Evolutionary conservation across 2,113 vertebrate genomes (phyloP).

Genomic region (Clarias macrocephalus): DNA sequence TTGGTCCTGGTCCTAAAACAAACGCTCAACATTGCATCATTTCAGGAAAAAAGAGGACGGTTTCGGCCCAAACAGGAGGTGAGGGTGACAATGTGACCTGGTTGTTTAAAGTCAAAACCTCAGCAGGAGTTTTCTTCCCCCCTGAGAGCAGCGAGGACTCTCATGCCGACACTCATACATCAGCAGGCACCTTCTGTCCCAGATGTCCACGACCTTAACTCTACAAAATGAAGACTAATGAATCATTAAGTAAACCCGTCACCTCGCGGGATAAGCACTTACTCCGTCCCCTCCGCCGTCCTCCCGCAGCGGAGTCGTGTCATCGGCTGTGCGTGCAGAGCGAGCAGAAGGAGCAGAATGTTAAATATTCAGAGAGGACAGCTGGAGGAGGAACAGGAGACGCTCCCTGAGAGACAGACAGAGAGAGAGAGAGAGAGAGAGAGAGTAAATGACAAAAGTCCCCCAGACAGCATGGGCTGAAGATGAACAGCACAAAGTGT

Average conservation of each 20-base stretch:
- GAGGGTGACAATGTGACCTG: not conserved
- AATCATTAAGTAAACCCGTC: constrained; percentile 49
- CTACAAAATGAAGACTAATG: constrained; percentile 50
- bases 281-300: constrained; percentile 9
- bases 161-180: constrained; percentile 19
- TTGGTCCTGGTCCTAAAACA: not conserved
- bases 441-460: not conserved
- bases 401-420: constrained; percentile 22
- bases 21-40: not conserved
- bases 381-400: constrained; percentile 25
- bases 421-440: not conserved
- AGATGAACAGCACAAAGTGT: not conserved
- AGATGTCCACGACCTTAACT: constrained; percentile 38
- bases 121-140: not conserved
- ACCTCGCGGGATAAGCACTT: constrained; percentile 33
- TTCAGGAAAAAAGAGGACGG: not conserved
- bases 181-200: constrained; percentile 33
- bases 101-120: not conserved
- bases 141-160: not conserved
- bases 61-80: not conserved
- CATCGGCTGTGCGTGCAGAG: constrained; percentile 9
- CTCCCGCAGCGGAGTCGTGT: constrained; percentile 9
- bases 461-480: not conserved
- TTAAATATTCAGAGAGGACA: constrained; percentile 39
- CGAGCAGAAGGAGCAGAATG: constrained; percentile 41